phyloP scores from a whole-genome alignment of 2,888 invertebrate species.

The Rhagium mordax region DNA sequence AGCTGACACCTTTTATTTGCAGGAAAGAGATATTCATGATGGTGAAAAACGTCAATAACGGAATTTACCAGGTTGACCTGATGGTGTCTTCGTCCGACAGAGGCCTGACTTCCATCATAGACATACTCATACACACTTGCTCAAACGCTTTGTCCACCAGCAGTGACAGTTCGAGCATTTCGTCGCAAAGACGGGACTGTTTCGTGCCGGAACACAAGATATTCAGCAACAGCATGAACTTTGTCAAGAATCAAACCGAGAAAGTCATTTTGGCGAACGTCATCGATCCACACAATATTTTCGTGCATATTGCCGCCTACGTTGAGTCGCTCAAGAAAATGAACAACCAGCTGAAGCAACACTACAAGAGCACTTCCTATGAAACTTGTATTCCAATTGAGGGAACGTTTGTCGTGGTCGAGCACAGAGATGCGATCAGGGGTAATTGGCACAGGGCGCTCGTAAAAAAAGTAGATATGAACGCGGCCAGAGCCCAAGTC shows the following conservation, averaged over 20 bases:
- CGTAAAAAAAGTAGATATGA: constrained; percentile 70
- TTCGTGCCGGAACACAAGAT: constrained; percentile 46
- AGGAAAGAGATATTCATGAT: constrained; percentile 62
- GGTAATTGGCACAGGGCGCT: constrained; percentile 76
- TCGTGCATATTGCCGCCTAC: constrained; percentile 72
- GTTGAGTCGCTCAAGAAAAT: constrained; percentile 53
- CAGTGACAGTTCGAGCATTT: constrained; percentile 38
- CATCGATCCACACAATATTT: constrained; percentile 78
- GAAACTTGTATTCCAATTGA: constrained; percentile 58
- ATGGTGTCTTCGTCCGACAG: constrained; percentile 59
- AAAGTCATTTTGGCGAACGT: constrained; percentile 75
- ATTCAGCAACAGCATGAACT: constrained; percentile 57
- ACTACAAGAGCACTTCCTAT: constrained; percentile 52
- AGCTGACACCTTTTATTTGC: constrained; percentile 26
- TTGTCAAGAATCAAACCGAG: constrained; percentile 68
- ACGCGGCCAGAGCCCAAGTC: constrained; percentile 72
- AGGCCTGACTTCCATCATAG: constrained; percentile 67
- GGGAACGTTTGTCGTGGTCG: constrained; percentile 73
- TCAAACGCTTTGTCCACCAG: constrained; percentile 40
- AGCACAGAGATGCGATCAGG: constrained; percentile 61
- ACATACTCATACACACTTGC: constrained; percentile 65
- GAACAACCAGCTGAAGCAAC: constrained; percentile 52
- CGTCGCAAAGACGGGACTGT: constrained; percentile 32
- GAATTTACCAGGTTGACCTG: constrained; percentile 69
- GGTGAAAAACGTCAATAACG: constrained; percentile 54